Evolutionary conservation across 2,888 invertebrate genomes (phyloP).

Genomic region (Gymnoscelis rufifasciata): DNA sequence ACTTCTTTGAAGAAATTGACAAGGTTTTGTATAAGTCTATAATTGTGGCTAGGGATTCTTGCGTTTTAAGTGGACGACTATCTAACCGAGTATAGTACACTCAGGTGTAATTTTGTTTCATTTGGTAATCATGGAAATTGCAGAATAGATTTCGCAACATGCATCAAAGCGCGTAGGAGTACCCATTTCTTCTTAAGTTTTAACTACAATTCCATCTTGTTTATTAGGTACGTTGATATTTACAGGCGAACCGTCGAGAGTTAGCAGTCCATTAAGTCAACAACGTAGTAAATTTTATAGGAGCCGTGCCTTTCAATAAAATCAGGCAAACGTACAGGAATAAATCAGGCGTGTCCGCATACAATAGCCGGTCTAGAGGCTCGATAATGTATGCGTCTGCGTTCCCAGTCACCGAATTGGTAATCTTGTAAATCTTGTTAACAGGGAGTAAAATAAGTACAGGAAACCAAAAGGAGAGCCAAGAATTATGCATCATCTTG

Average conservation of each 20-base stretch:
- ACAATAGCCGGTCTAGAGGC: conserved; percentile 38
- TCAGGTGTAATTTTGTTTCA: no score
- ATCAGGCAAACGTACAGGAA: conserved; percentile 36
- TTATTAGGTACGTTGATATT: no score
- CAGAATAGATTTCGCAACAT: no score
- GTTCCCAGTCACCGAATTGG: conserved; percentile 64
- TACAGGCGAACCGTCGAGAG: not conserved
- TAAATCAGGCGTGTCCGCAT: conserved; percentile 54
- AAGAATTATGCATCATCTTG: conserved; percentile 73
- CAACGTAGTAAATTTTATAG: conserved; percentile 12
- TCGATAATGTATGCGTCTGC: conserved; percentile 70
- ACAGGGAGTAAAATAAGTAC: conserved; percentile 71
- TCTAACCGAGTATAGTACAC: no score
- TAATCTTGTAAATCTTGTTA: conserved; percentile 78
- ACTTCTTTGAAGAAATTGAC: conserved; percentile 36
- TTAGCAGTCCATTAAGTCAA: not conserved
- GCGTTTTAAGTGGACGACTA: no score
- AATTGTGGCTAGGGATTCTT: no score
- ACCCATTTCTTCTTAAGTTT: no score
- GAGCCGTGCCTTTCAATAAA: conserved; percentile 18
- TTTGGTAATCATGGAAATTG: no score
- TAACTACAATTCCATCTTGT: no score
- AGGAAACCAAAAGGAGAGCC: conserved; percentile 69
- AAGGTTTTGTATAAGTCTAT: not conserved
- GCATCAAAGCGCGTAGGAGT: no score